Evolutionary conservation across 1,140 invertebrate genomes (phyloP), one percentile per base, ranked within the genome.

Genomic region (Cyrtorhinus lividipennis): DNA sequence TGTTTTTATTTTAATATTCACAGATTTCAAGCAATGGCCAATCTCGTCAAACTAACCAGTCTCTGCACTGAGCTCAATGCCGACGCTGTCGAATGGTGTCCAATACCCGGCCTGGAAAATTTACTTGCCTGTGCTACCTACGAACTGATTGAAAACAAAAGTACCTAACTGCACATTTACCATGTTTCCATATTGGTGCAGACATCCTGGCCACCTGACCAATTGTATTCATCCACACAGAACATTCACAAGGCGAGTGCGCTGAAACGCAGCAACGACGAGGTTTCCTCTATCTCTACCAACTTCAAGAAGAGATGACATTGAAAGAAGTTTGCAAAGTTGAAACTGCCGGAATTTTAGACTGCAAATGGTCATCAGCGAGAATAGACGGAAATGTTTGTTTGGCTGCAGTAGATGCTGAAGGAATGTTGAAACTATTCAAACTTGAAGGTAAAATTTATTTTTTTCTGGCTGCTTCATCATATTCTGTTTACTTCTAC

Each of bases 71-170:
- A 78, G 53, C 86, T 80, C 68, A 84, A 80, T 71, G 90, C 90
- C 0, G 91, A 95, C 76, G 86, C 86, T 1, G 82, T 90, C 1
- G 91, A 95, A 76, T 94, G 89, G 89, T 94, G 90, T 72, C 86
- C 88, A 0, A 72, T 83, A 62, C 72, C 77, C 63, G 72, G 73
- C 2, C 79, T 79, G 63, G 71, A 77, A n/a, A 71, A 85, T 67
- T 70, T 86, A 62, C 81, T 95, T 62, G 83, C 86, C 0, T 92
- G 89, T 74, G 90, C 87, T 15, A 93, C 88, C 2, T 95, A 95
- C 73, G 83, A 92, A 69, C 74, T 91, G 27, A 73, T 38, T 15
- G 30, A 38, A 38, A 15, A 38, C 30, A 15, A 38, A 38, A 15
- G 30, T 38, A 38, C 15, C 15, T 38, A 48, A n/a, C n/a, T n/a